Conservation (phyloP, 2,113 vertebrate genomes). For the Sterna hirundo region DNA sequence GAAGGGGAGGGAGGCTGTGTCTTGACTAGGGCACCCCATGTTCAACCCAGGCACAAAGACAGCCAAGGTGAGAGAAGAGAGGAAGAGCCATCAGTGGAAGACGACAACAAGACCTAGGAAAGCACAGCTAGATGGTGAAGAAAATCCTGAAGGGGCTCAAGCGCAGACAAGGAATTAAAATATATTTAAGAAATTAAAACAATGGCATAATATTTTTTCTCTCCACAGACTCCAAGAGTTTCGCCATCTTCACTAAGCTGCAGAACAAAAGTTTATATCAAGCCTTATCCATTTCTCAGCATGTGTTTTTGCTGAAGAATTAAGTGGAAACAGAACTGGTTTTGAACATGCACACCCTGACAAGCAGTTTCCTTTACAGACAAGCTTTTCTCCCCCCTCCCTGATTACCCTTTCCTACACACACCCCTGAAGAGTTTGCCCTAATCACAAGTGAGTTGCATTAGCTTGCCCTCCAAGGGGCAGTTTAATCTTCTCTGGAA, state of each 20-base stretch:
- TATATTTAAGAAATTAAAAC: background rate
- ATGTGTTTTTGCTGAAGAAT: background rate
- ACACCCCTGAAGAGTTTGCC: background rate
- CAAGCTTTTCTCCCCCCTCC: background rate
- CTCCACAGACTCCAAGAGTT: background rate
- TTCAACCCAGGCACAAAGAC: background rate
- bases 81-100: background rate
- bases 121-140: background rate
- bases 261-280: background rate
- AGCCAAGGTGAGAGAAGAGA: background rate
- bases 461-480: background rate
- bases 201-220: background rate
- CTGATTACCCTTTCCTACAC: background rate
- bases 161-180: background rate
- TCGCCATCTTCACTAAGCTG: background rate
- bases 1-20: background rate
- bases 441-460: accelerated
- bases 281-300: background rate
- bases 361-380: background rate
- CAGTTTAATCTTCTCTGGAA: background rate
- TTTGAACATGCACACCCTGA: background rate
- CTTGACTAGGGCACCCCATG: background rate
- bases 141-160: background rate
- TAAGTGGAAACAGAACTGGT: background rate
- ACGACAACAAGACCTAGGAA: background rate